Evolutionary conservation across 2,888 invertebrate species (phyloP), one percentile per base, ranked within the genome.

Genomic region (Oscheius sp.): DNA sequence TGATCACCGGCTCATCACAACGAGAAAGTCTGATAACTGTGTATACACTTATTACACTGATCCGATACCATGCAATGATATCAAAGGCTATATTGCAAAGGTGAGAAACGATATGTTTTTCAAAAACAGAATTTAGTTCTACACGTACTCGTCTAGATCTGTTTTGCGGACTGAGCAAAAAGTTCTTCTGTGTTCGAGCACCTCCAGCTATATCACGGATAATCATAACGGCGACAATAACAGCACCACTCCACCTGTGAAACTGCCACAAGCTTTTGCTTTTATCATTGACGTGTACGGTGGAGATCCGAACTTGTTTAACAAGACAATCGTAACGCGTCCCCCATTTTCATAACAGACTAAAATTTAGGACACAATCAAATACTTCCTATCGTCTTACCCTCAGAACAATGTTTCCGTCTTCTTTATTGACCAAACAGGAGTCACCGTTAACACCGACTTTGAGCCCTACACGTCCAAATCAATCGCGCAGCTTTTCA

Each of bases 281-380:
- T 68, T 68, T 35, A 55, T 68, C 21, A n/a, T 68, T 37, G 68
- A 68, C 35, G n/a, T 53, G 4, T 33, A 35, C 7, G 68, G 68
- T 13, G 55, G 37, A 1, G 68, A 68, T 68, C 55, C 53, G 21
- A 68, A 68, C 35, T 33, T 68, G 9, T 68, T 11, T 37, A 53
- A 68, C 29, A 37, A 35, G 21, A 29, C 55, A 0, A 21, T 55
- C 32, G 55, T 55, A 21, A 55, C 0, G 21, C 21, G 21, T 0
- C 21, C 21, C 21, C 21, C 21, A 21, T 51, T 21, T 21, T 21
- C 21, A 21, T 11, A 48, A 48, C 37, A 11, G 0, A 42, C 11
- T 1, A 4, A 21, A 37, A 48, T 29, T 7, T 63, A 63, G 63
- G 50, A 63, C 13, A 50, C 63, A 9, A 48, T 63, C 10, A 47